These are phyloP conservation scores for Potorous gilbertii DNA, from an alignment of 2,797 vertebrate genomes.

Conservation along the genomic window DNA sequence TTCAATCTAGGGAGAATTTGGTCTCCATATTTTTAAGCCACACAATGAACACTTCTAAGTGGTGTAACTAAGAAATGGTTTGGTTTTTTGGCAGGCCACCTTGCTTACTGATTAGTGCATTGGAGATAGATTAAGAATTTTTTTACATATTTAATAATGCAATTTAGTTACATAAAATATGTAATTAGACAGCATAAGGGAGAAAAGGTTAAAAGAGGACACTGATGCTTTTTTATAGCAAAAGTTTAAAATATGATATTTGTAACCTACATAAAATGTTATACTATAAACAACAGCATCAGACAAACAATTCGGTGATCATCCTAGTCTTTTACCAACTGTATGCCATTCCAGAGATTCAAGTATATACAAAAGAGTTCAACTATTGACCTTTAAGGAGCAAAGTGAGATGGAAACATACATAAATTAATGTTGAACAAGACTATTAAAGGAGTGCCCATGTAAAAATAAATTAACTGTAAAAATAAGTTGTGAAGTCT, in stretches of 20 bases:
- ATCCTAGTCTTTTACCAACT: neutral
- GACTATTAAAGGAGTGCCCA: neutral
- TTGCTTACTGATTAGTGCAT: too few species aligned
- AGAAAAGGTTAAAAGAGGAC: too few species aligned
- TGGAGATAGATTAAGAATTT: too few species aligned
- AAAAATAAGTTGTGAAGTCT: neutral
- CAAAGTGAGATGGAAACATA: neutral
- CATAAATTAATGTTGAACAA: neutral
- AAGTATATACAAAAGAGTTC: neutral
- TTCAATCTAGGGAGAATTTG: neutral
- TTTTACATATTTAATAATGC: too few species aligned
- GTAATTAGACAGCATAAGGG: too few species aligned
- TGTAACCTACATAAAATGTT: too few species aligned
- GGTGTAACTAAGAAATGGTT: neutral
- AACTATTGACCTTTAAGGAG: neutral
- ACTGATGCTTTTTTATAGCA: too few species aligned
- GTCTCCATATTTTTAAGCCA: neutral
- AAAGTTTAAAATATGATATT: too few species aligned
- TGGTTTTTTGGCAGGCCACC: too few species aligned
- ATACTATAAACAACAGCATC: too few species aligned
- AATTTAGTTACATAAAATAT: too few species aligned
- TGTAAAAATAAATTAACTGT: neutral
- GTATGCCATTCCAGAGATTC: neutral
- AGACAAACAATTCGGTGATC: too few species aligned
- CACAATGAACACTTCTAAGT: neutral